These are phyloP conservation scores for Chelon auratus DNA, from an alignment of 2,797 vertebrate species.

Conservation along the genomic window DNA sequence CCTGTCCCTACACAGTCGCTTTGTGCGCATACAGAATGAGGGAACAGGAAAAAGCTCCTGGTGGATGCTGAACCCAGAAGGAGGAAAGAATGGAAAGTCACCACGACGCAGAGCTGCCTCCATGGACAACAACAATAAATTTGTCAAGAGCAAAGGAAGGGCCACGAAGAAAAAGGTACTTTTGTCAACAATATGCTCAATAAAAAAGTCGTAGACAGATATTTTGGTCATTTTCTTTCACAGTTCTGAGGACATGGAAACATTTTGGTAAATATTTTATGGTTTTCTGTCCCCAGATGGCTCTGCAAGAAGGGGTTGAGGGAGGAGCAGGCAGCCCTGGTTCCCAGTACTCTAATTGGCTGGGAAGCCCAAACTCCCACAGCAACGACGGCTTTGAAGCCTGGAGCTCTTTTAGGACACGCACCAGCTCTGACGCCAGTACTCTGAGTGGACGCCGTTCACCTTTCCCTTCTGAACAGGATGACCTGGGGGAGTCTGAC, in stretches of 20 bases:
- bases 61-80: conserved; percentile 99
- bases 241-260: neutral
- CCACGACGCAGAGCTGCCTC: conserved; percentile 94
- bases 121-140: conserved; percentile 99
- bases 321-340: conserved; percentile 89
- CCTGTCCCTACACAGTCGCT: conserved; percentile 97
- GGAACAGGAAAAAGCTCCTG: conserved; percentile 99
- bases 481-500: conserved; percentile 90
- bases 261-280: neutral
- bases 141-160: conserved; percentile 93
- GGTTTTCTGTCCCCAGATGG: conserved; percentile 67
- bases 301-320: conserved; percentile 89
- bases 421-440: conserved; percentile 96
- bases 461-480: conserved; percentile 94
- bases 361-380: conserved; percentile 96
- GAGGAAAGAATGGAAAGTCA: conserved; percentile 96
- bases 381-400: conserved; percentile 96
- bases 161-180: conserved; percentile 96
- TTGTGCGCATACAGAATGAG: conserved; percentile 97
- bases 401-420: conserved; percentile 94
- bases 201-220: neutral
- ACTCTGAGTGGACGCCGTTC: conserved; percentile 94
- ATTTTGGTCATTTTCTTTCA: neutral
- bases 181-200: neutral
- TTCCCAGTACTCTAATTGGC: conserved; percentile 95